phyloP scores from a whole-genome alignment of 2,113 vertebrate species.

The Catharus minimus region DNA sequence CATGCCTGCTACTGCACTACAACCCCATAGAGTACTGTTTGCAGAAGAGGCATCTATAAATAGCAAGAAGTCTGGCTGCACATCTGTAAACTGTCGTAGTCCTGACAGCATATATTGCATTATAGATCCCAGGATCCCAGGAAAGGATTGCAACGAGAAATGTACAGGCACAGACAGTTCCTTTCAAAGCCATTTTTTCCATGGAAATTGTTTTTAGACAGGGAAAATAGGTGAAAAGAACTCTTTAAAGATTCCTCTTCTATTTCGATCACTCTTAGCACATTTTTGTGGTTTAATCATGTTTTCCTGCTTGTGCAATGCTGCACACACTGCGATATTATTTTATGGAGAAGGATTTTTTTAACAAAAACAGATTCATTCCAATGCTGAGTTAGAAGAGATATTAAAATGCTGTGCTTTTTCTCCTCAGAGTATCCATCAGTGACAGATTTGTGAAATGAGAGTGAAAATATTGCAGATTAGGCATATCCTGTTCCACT shows the following conservation, averaged over 20 bases:
- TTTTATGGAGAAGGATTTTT: neutral
- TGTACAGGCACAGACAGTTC: neutral
- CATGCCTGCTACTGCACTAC: neutral
- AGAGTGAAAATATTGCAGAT: slow-evolving; percentile 1
- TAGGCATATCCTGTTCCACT: neutral
- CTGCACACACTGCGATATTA: neutral
- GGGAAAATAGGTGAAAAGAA: neutral
- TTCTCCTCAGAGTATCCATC: neutral
- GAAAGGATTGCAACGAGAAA: neutral
- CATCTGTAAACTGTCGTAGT: slow-evolving; percentile 19
- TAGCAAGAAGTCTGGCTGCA: slow-evolving; percentile 55
- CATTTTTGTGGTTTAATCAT: neutral
- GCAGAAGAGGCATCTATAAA: slow-evolving; percentile 65
- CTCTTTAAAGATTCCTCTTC: neutral
- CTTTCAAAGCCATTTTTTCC: neutral
- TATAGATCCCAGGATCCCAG: slow-evolving; percentile 16
- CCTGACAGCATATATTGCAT: neutral
- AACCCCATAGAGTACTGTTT: neutral
- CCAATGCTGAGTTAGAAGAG: neutral
- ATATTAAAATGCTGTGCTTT: neutral
- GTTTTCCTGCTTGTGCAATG: neutral
- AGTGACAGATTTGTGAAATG: neutral
- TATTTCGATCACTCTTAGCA: neutral
- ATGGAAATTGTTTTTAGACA: neutral
- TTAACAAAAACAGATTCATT: neutral